Base-by-base conservation (phyloP, 2,888 invertebrate species). In the Minunthozetes semirufus region DNA sequence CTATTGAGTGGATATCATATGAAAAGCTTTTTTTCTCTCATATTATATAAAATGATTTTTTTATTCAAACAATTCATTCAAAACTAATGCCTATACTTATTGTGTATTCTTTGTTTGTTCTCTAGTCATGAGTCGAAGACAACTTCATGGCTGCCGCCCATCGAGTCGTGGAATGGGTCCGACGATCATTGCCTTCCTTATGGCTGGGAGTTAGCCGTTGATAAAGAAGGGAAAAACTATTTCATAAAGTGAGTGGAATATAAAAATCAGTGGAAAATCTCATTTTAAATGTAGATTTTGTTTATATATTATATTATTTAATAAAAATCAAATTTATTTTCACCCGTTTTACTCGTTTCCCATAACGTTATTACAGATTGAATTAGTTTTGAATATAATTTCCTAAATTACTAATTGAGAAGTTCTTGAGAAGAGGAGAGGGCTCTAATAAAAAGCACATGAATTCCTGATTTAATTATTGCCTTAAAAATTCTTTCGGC, bases 191-290 rank as follows among this genome's bases (percentile, higher is more conserved):
- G 89, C 68, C 85, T 94, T 76, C 93, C 94, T 0, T 94, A 91
- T 81, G 94, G 94, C 17, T 94, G 94, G 93, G 94, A 94, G 82
- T 88, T 90, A 81, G 94, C 93, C 29, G 84, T 90, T 77, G 94
- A 94, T 80, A 88, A 87, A 81, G 88, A 89, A 78, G 90, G 89
- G 79, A 88, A 89, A 80, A 86, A 89, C 73, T 92, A 92, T 82
- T 92, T 76, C 76, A 78, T 80, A 75, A 80, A 80, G 80, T 80
- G 75, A 78, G 78, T 75, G 53, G 27, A 72, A 38, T 61, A 59
- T 68, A 66, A 76, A 19, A 74, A n/a, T 19, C 50, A 50, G 13
- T 3, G 33, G 33, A 33, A 33, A 50, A 17, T 19, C n/a, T 19
- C 50, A 19, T 50, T 50, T 50, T n/a, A 50, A 50, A 50, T 50